Base-by-base conservation (phyloP, 1,140 invertebrate genomes). In the Diuraphis noxia region DNA sequence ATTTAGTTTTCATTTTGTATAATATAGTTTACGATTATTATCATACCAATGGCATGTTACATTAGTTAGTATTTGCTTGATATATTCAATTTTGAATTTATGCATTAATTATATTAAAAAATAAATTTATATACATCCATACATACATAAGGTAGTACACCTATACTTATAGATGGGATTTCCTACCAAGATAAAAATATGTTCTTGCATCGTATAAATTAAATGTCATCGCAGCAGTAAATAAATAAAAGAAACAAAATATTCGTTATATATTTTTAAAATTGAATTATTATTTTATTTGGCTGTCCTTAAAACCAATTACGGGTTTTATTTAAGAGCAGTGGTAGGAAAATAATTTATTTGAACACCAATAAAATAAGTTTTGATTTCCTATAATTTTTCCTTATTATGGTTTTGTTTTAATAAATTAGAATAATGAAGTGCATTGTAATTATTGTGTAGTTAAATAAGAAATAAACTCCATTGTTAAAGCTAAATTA, bases 361-460 rank as follows among this genome's bases (percentile, higher is more conserved):
- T 43, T 43, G 6, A n/a, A 43, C 30, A 43, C 41, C 3, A 84
- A 84, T n/a, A n/a, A 43, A 84, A n/a, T 84, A 40, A 30, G 25
- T 43, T 41, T 84, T 84, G 17, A 84, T 84, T n/a, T 43, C 17
- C 1, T 43, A 84, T 30, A 21, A 79, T 21, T 82, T 23, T 49
- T 21, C 34, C 46, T 86, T 86, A 43, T 86, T 49, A 46, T 86
- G 17, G n/a, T 23, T 86, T 86, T 34, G 25, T 49, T 86, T 86
- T 86, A 43, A 86, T 86, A 49, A 86, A 86, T 86, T 49, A 86
- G 17, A 49, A 49, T n/a, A 46, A 86, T 49, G 2, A 34, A n/a
- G 30, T 25, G 34, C 34, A 86, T 86, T 34, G 84, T 34, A 36
- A 49, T 36, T 86, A 23, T 49, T 86, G 43, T 49, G n/a, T 36